phyloP scores from a whole-genome alignment of 2,113 vertebrate genomes.

The Rutilus rutilus region DNA sequence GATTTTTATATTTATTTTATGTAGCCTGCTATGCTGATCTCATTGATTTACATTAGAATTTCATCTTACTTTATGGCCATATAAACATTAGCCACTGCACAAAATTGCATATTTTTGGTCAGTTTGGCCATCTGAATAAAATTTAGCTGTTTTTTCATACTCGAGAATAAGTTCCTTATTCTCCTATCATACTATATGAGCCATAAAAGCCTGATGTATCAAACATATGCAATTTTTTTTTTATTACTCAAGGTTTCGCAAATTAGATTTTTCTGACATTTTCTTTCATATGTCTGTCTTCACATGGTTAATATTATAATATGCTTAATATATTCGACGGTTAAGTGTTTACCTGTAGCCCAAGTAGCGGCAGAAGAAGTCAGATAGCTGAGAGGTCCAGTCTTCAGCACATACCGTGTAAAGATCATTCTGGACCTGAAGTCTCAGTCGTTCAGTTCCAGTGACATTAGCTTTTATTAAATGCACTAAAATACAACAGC shows the following conservation, averaged over 20 bases:
- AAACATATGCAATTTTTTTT: not conserved
- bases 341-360: constrained; percentile 78
- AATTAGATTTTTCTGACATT: too few relatives aligned
- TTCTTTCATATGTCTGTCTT: not conserved
- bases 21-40: not conserved
- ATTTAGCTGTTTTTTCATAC: not conserved
- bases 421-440: constrained; percentile 63
- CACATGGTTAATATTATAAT: not conserved
- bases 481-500: constrained; percentile 52
- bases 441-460: constrained; percentile 43
- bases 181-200: not conserved
- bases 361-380: constrained; percentile 80
- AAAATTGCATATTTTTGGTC: not conserved
- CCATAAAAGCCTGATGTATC: not conserved
- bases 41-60: not conserved
- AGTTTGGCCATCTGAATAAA: not conserved
- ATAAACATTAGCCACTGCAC: not conserved
- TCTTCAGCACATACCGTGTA: constrained; percentile 69
- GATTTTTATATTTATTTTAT: not conserved
- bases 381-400: constrained; percentile 78
- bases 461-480: constrained; percentile 52
- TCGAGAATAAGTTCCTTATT: not conserved
- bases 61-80: not conserved
- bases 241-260: too few relatives aligned
- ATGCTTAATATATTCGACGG: not conserved